A percentile compares a stretch with the other conserved stretches of the same genome.
phyloP scores from a whole-genome alignment of 2,797 vertebrate species.

The Calcarius lapponicus region DNA sequence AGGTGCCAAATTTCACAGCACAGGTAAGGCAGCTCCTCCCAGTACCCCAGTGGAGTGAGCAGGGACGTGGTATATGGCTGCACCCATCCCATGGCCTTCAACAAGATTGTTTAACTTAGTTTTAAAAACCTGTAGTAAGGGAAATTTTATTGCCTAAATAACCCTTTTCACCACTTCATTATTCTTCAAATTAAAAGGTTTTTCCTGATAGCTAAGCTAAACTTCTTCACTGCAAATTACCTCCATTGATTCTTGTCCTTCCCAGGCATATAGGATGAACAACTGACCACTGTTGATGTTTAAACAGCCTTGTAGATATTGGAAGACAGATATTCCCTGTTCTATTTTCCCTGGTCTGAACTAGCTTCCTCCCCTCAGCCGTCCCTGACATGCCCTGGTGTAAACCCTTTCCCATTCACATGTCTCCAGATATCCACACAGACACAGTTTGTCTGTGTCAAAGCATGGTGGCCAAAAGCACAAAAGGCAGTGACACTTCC shows the following conservation, averaged over 20 bases:
- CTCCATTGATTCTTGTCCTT: background rate
- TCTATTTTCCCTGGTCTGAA: background rate
- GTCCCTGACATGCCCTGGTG: background rate
- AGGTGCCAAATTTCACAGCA: background rate
- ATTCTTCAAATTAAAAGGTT: background rate
- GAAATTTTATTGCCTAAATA: background rate
- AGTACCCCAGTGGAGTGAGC: rapidly evolving
- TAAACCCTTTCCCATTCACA: background rate
- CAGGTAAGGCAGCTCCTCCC: background rate
- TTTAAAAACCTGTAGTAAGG: background rate
- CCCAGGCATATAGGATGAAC: background rate
- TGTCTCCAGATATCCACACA: too few relatives aligned
- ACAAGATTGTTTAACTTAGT: background rate
- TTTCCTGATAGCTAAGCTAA: background rate
- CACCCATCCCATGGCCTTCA: background rate
- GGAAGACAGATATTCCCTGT: background rate
- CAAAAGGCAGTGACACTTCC: background rate
- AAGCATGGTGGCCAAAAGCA: background rate
- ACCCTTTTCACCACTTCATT: background rate
- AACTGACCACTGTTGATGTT: background rate
- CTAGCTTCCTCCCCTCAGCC: background rate
- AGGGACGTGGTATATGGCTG: background rate
- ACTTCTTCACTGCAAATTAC: background rate
- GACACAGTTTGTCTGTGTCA: background rate
- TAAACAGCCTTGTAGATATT: background rate